These are phyloP conservation scores for Corythaixoides concolor DNA, from an alignment of 2,113 vertebrate genomes.

Conservation along the genomic window DNA sequence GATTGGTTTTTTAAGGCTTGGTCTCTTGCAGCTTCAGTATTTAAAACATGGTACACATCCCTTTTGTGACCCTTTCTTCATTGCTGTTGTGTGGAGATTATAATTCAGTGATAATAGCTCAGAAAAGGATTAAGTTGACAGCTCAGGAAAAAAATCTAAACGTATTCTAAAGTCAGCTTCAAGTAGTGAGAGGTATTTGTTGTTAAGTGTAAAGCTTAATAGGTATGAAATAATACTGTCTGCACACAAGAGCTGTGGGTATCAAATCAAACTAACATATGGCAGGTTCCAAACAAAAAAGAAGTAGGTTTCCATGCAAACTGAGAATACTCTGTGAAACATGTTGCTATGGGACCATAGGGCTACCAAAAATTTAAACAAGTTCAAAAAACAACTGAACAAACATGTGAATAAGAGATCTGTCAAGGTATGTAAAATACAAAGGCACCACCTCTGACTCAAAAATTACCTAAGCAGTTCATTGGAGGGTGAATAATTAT, in stretches of 20 bases:
- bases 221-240: neutral
- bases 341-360: fast-evolving
- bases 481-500: neutral
- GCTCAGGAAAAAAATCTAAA: neutral
- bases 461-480: neutral
- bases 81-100: neutral
- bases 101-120: neutral
- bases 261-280: neutral
- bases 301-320: neutral
- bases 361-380: neutral
- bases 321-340: neutral
- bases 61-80: neutral
- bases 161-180: neutral
- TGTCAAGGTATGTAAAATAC: neutral
- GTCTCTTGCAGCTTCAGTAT: neutral
- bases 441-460: neutral
- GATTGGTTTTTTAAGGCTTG: neutral
- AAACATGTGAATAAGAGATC: neutral
- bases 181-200: neutral
- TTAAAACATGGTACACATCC: neutral
- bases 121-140: neutral
- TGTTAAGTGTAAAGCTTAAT: neutral
- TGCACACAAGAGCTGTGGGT: neutral
- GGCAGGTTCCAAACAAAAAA: neutral
- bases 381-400: neutral